Conservation (phyloP, 2,797 vertebrate genomes). For the Thaleichthys pacificus region DNA sequence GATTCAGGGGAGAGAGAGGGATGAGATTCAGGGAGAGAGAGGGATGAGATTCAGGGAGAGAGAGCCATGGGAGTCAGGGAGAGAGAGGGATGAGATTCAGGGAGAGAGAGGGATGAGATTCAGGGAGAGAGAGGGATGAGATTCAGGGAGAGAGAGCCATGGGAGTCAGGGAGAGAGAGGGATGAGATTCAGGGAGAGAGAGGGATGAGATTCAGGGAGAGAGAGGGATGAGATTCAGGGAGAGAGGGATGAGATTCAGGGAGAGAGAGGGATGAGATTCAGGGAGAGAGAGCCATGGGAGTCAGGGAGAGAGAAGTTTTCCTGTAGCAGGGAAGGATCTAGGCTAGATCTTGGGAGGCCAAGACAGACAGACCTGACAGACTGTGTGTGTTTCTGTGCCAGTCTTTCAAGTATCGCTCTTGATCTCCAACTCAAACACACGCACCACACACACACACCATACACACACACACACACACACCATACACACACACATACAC, state of each 20-base stretch:
- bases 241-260: neutral
- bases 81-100: neutral
- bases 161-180: neutral
- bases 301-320: neutral
- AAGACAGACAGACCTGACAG: no score
- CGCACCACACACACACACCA: neutral
- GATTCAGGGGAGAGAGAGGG: neutral
- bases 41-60: neutral
- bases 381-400: no score
- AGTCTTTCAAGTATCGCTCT: no score
- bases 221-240: no score
- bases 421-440: neutral
- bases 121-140: no score
- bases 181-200: neutral
- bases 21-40: neutral
- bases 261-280: neutral
- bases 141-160: neutral
- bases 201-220: neutral
- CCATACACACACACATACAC: neutral
- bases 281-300: no score
- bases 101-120: neutral
- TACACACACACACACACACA: neutral
- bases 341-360: neutral
- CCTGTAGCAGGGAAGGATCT: no score
- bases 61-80: neutral